Evolutionary conservation across 2,888 invertebrate genomes (phyloP), one percentile per base, ranked within the genome.

Genomic region (Caenorhabditis afra): DNA sequence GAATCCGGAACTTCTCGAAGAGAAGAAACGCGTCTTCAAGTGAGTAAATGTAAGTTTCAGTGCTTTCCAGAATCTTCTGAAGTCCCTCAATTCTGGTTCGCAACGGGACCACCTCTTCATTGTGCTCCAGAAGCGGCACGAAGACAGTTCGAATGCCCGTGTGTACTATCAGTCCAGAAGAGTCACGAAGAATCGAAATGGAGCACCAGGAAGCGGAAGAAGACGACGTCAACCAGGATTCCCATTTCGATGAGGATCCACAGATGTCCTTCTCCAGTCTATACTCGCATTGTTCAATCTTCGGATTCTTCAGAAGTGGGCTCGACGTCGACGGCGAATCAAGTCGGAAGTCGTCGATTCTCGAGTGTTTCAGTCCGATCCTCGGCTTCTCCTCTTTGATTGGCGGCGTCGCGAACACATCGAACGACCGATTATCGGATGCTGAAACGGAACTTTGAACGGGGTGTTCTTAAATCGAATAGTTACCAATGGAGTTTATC

Each of bases 321-420:
- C 73, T 73, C 3, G 59, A 52, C 10, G 22, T 16, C 0, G 52
- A 39, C 1, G 73, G 67, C 3, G 71, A 78, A 11, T 68, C 58
- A 10, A 23, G 23, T 44, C 58, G 57, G 18, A 50, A 55, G 35
- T 65, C 44, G 5, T 16, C 44, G 14, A 55, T 47, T 29, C 78
- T 35, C 10, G 47, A 7, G 41, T 78, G 78, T 18, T 71, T 78
- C 23, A 58, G 20, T 3, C 37, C 39, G 4, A 49, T 11, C 45
- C 57, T 64, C 2, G 47, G 8, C 29, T 64, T 57, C 10, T 64
- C 22, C 29, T 65, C 62, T 41, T 35, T 52, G 0, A 37, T 44
- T 3, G 79, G 74, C 10, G 79, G 74, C 0, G 79, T 79, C 11
- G 41, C 53, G 16, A 79, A 79, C 0, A 79, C 64, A 35, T 79